These are phyloP conservation scores for Leptocoma aspasia DNA, from an alignment of 2,113 vertebrate species.

Conservation along the genomic window DNA sequence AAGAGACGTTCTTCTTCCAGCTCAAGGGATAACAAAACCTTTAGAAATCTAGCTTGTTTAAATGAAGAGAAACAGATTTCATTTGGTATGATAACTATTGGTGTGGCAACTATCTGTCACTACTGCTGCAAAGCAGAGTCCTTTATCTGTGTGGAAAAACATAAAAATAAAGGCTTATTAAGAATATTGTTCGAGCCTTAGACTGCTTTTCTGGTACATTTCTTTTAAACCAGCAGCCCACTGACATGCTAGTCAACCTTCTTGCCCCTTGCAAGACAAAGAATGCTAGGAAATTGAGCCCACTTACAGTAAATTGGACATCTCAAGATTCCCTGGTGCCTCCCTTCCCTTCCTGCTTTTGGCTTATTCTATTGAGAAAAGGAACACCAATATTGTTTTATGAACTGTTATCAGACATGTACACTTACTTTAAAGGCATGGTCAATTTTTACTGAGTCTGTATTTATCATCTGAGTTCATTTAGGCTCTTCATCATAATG, in stretches of 20 bases:
- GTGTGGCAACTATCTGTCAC: constrained; percentile 53
- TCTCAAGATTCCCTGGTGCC: background rate
- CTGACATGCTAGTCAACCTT: background rate
- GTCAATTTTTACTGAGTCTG: background rate
- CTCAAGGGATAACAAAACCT: constrained; percentile 51
- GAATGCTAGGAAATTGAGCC: background rate
- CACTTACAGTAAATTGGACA: background rate
- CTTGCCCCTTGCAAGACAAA: background rate
- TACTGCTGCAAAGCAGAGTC: background rate
- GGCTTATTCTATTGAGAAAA: constrained; percentile 17
- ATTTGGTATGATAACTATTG: constrained; percentile 54
- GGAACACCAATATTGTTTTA: constrained; percentile 46
- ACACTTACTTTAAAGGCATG: background rate
- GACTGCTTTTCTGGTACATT: background rate
- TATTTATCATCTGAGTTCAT: background rate
- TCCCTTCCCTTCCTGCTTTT: constrained; percentile 32
- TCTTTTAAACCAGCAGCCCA: background rate
- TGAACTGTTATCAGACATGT: constrained; percentile 17
- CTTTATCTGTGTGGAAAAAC: background rate
- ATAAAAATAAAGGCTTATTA: background rate
- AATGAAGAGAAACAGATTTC: constrained; percentile 52
- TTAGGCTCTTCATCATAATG: background rate
- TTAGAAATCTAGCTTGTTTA: constrained; percentile 57
- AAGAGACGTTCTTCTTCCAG: constrained; percentile 34
- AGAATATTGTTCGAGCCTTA: background rate